Conservation (phyloP, 2,113 vertebrate species). For the Triplophysa siluroides region DNA sequence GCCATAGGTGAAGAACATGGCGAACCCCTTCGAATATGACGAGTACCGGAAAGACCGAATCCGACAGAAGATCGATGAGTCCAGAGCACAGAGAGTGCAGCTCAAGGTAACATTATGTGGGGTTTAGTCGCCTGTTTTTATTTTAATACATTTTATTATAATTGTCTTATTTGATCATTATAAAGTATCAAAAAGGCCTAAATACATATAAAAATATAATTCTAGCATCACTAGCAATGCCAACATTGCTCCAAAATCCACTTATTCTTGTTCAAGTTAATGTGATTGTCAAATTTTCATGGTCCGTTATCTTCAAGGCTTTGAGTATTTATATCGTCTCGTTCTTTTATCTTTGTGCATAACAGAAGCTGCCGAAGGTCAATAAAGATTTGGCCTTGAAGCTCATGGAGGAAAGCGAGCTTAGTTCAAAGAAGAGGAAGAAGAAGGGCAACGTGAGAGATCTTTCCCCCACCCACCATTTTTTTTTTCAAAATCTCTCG, state of each 20-base stretch:
- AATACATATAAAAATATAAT: too few relatives aligned
- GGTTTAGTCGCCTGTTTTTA: neutral
- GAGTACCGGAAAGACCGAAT: constrained; percentile 96
- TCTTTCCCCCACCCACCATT: neutral
- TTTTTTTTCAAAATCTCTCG: neutral
- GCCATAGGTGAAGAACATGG: constrained; percentile 91
- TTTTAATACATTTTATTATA: too few relatives aligned
- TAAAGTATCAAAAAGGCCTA: too few relatives aligned
- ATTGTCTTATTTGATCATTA: too few relatives aligned
- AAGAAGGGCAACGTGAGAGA: constrained; percentile 87
- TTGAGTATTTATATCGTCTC: constrained; percentile 4
- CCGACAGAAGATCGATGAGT: constrained; percentile 95
- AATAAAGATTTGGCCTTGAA: constrained; percentile 96
- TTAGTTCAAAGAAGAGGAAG: constrained; percentile 74
- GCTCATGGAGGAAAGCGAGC: constrained; percentile 90
- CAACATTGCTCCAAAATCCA: too few relatives aligned
- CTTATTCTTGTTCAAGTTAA: too few relatives aligned
- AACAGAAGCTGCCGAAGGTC: constrained; percentile 91
- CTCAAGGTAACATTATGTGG: constrained; percentile 79
- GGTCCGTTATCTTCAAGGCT: neutral
- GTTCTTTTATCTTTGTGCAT: constrained; percentile 18
- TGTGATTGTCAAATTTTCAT: neutral
- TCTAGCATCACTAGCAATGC: too few relatives aligned
- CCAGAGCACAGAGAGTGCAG: constrained; percentile 89
- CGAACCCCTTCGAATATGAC: constrained; percentile 96